These are phyloP conservation scores for Astropecten irregularis DNA, from an alignment of 53 echinoderm and acorn worm species.

Conservation along the genomic window DNA sequence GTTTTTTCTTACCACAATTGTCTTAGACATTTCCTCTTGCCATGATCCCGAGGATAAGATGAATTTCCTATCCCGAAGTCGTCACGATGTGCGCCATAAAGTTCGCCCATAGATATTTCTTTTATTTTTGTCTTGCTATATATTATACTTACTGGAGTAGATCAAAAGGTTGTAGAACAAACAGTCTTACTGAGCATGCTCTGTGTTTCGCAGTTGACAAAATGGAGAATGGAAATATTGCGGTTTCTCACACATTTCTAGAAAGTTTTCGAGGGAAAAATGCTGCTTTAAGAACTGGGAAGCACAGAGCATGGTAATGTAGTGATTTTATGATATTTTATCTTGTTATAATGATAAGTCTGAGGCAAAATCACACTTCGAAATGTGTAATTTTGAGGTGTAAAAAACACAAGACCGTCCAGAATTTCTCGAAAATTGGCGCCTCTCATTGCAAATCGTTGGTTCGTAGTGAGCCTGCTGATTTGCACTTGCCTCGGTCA, in stretches of 20 bases:
- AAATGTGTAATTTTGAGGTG: conserved; percentile 27
- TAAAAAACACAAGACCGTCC: conserved; percentile 16
- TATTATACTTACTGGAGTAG: conserved; percentile 50
- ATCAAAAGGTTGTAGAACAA: conserved; percentile 33
- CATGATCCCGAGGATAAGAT: no score
- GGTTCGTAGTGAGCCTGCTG: no score
- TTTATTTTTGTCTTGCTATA: background rate
- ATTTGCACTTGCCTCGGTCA: no score
- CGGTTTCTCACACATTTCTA: conserved; percentile 3
- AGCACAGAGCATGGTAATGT: conserved; percentile 46
- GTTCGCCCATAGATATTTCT: background rate
- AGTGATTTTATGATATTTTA: background rate
- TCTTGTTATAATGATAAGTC: background rate
- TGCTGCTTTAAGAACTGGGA: conserved; percentile 11
- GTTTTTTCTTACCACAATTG: no score
- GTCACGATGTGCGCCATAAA: no score
- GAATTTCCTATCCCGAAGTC: no score
- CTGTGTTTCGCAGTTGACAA: conserved; percentile 17
- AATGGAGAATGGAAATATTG: conserved; percentile 33
- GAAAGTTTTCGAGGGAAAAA: conserved; percentile 9
- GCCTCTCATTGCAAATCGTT: no score
- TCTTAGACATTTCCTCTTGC: no score
- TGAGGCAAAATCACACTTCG: background rate
- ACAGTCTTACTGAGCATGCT: conserved; percentile 55
- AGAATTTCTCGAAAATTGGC: background rate